These are phyloP conservation scores for Pseudococcus viburni DNA, from an alignment of 2,888 invertebrate genomes.

Conservation along the genomic window DNA sequence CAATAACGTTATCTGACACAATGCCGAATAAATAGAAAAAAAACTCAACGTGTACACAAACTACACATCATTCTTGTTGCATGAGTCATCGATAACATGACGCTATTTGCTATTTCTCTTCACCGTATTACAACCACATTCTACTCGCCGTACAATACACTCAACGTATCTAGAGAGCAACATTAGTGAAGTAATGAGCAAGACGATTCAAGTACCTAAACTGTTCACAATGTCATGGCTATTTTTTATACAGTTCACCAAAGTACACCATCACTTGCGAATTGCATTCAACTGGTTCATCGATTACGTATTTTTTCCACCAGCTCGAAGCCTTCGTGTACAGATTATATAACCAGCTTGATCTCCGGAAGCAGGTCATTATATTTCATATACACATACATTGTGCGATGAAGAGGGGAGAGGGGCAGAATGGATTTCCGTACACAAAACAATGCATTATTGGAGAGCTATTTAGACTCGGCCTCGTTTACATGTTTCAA, in stretches of 20 bases:
- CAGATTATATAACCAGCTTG: background rate
- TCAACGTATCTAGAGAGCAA: background rate
- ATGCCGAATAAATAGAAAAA: slow-evolving; percentile 11
- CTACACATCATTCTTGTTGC: background rate
- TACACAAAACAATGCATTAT: slow-evolving; percentile 6
- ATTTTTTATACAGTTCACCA: background rate
- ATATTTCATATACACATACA: slow-evolving; percentile 13
- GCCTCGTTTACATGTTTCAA: slow-evolving; percentile 5
- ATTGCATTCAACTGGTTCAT: background rate
- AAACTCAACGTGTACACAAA: slow-evolving; percentile 1
- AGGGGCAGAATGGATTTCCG: background rate
- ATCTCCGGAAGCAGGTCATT: slow-evolving; percentile 31
- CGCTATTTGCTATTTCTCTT: background rate
- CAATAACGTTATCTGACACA: slow-evolving; percentile 15
- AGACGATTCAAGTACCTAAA: background rate
- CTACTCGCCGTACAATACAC: background rate
- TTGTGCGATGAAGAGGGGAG: background rate
- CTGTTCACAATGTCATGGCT: slow-evolving; percentile 15
- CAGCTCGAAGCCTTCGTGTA: background rate
- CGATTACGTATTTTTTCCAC: background rate
- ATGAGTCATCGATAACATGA: slow-evolving; percentile 48
- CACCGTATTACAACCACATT: background rate
- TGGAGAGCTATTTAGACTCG: background rate
- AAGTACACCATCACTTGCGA: background rate
- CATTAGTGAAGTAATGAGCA: background rate